These are phyloP conservation scores for Pterostichus madidus DNA, from an alignment of 2,888 invertebrate species.

Conservation along the genomic window DNA sequence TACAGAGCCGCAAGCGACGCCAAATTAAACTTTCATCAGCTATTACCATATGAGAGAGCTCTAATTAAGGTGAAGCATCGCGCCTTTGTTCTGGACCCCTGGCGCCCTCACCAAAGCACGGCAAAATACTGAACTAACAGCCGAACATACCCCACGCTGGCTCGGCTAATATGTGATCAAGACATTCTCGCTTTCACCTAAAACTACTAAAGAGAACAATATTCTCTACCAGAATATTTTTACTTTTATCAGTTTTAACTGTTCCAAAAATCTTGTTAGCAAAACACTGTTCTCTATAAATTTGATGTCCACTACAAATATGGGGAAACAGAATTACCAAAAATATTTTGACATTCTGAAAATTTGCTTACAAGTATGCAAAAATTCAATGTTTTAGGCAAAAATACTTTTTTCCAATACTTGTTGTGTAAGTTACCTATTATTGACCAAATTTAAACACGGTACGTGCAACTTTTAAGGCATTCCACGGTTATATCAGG, in stretches of 20 bases:
- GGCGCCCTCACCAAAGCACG: background rate
- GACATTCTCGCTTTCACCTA: background rate
- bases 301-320: too few species aligned
- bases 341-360: too few species aligned
- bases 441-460: too few species aligned
- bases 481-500: too few species aligned
- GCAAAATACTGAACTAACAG: conserved; percentile 18
- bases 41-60: conserved; percentile 78
- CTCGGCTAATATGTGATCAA: conserved; percentile 27
- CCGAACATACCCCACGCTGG: conserved; percentile 34
- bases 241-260: background rate
- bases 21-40: conserved; percentile 78
- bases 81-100: conserved; percentile 47
- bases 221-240: background rate
- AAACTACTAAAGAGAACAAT: background rate
- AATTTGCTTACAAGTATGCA: too few species aligned
- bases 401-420: too few species aligned
- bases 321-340: too few species aligned
- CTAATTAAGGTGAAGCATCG: conserved; percentile 75
- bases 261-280: too few species aligned
- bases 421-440: too few species aligned
- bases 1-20: conserved; percentile 77
- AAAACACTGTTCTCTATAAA: too few species aligned
- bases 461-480: too few species aligned
- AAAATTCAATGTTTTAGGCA: too few species aligned